Conservation (phyloP, 2,888 invertebrate genomes). For the Operophtera brumata region DNA sequence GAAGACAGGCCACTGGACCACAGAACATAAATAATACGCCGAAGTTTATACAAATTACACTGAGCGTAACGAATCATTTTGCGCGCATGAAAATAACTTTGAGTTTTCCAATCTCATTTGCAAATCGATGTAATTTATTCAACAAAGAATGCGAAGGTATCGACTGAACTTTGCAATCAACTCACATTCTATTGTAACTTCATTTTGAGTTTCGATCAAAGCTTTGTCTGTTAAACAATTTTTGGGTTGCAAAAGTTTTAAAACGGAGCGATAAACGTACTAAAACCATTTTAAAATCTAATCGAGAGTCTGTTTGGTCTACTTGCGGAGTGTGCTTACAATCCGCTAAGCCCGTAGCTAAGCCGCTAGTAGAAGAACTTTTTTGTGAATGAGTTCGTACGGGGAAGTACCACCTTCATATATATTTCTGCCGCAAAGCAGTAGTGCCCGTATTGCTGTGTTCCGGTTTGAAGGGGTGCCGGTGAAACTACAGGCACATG, state of each 20-base stretch:
- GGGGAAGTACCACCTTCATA: too few relatives aligned
- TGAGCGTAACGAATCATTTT: slow-evolving; percentile 24
- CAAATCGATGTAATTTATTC: slow-evolving; percentile 17
- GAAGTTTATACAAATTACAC: slow-evolving; percentile 27
- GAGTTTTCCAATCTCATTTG: slow-evolving; percentile 29
- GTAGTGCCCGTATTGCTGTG: too few relatives aligned
- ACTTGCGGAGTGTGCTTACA: slow-evolving; percentile 22
- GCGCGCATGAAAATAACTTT: slow-evolving; percentile 23
- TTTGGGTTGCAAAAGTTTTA: background rate
- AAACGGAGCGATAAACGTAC: background rate
- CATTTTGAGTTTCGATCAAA: background rate
- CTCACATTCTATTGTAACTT: slow-evolving; percentile 4
- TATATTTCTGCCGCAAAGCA: too few relatives aligned
- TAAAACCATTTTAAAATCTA: slow-evolving; percentile 15
- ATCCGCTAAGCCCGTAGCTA: slow-evolving; percentile 13
- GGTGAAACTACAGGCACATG: too few relatives aligned
- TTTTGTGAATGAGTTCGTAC: too few relatives aligned
- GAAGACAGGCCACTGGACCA: slow-evolving; percentile 24
- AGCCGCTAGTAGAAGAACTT: too few relatives aligned
- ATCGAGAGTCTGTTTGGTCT: slow-evolving; percentile 21
- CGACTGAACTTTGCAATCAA: slow-evolving; percentile 8
- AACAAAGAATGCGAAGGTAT: slow-evolving; percentile 6
- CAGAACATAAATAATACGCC: slow-evolving; percentile 25
- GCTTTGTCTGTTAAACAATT: slow-evolving; percentile 1
- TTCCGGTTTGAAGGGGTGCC: too few relatives aligned